Conservation (phyloP, 2,797 vertebrate genomes). For the Coregonus sp. region DNA sequence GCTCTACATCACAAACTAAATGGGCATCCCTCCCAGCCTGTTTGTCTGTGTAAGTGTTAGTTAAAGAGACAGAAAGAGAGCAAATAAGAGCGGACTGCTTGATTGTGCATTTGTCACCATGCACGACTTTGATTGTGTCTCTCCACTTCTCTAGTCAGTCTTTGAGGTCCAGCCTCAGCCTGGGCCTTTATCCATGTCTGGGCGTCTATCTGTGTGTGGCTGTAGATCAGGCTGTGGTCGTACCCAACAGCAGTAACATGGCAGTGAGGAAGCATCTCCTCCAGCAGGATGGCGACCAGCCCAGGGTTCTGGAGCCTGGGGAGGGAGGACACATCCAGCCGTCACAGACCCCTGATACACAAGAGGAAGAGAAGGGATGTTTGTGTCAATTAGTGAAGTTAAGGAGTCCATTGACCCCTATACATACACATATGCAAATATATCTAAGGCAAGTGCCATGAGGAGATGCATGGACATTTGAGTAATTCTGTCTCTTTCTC, state of each 20-base stretch:
- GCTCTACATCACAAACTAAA: neutral
- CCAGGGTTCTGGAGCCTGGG: slow-evolving; percentile 70
- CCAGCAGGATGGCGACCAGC: slow-evolving; percentile 80
- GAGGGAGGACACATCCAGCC: slow-evolving; percentile 80
- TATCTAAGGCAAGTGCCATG: too few relatives aligned
- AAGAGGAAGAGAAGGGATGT: neutral
- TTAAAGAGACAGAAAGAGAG: neutral
- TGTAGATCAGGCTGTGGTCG: slow-evolving; percentile 43
- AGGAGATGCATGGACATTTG: neutral
- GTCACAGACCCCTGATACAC: slow-evolving; percentile 73
- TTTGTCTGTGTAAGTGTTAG: neutral
- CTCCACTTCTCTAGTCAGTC: neutral
- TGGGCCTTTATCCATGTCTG: neutral
- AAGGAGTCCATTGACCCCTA: too few relatives aligned
- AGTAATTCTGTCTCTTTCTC: neutral
- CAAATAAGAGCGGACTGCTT: too few relatives aligned
- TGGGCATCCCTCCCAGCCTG: neutral
- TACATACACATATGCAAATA: too few relatives aligned
- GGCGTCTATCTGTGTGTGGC: neutral
- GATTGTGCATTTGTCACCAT: neutral
- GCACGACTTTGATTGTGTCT: neutral
- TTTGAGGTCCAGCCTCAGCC: neutral
- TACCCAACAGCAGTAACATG: slow-evolving; percentile 70
- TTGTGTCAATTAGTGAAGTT: neutral
- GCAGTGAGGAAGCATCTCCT: slow-evolving; percentile 87